A percentile compares a stretch with the other conserved stretches of the same genome.
These are phyloP conservation scores for Zaprionus vittiger DNA, from an alignment of 1,140 invertebrate species.

Conservation along the genomic window DNA sequence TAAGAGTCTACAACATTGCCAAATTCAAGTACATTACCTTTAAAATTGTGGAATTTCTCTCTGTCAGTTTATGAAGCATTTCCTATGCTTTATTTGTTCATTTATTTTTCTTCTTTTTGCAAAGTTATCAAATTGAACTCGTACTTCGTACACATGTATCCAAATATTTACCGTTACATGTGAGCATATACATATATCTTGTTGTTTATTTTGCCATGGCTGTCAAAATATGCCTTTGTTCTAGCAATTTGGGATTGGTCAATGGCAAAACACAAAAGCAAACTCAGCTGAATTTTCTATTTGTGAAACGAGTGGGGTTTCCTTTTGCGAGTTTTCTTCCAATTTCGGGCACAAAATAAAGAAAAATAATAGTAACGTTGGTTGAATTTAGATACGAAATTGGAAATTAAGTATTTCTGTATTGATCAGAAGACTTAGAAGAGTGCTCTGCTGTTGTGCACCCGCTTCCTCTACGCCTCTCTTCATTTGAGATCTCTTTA, in stretches of 20 bases:
- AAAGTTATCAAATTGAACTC: background rate
- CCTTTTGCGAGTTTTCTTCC: background rate
- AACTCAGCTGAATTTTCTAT: background rate
- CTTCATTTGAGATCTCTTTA: background rate
- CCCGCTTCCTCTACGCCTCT: background rate
- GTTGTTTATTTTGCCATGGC: background rate
- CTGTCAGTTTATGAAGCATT: background rate
- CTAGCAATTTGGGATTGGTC: background rate
- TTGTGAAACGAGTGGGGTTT: background rate
- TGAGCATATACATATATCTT: background rate
- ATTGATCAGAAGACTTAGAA: background rate
- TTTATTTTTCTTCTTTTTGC: background rate
- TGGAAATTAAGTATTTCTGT: background rate
- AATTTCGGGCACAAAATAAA: background rate
- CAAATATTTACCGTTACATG: background rate
- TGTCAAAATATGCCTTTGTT: conserved; percentile 15
- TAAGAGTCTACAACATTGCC: no score
- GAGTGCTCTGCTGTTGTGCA: background rate
- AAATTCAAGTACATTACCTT: background rate
- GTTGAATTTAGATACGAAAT: background rate
- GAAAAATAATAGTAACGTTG: background rate
- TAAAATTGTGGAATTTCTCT: background rate
- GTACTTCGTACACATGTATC: background rate
- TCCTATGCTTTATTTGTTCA: background rate
- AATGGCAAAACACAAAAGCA: background rate